Evolutionary conservation across 2,888 invertebrate species (phyloP).

Genomic region (Sesamia inferens): DNA sequence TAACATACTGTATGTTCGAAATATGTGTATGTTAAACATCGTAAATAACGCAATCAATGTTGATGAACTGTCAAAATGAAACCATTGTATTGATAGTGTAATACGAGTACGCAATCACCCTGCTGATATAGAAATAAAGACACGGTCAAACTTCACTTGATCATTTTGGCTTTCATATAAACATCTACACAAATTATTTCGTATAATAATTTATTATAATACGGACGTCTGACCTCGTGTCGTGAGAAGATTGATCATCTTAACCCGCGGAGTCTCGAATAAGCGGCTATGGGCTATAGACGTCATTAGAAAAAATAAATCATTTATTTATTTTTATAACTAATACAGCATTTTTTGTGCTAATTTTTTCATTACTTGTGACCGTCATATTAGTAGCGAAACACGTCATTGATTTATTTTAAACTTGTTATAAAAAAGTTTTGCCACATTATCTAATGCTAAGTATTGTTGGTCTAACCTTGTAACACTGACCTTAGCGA

Average conservation of each 20-base stretch:
- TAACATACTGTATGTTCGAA: too few relatives aligned
- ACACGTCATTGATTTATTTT: slow-evolving; percentile 38
- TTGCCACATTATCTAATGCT: slow-evolving; percentile 21
- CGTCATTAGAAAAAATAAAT: slow-evolving; percentile 40
- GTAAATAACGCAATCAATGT: too few relatives aligned
- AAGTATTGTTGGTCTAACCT: slow-evolving; percentile 49
- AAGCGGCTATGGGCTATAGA: not conserved
- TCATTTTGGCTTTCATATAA: slow-evolving; percentile 28
- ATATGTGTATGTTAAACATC: too few relatives aligned
- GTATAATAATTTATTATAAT: slow-evolving; percentile 44
- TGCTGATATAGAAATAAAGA: slow-evolving; percentile 23
- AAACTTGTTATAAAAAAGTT: slow-evolving; percentile 31
- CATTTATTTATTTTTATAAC: slow-evolving; percentile 24
- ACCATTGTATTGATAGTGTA: too few relatives aligned
- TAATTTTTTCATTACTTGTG: slow-evolving; percentile 1
- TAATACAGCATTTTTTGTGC: slow-evolving; percentile 19
- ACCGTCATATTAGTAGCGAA: slow-evolving; percentile 17
- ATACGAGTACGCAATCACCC: too few relatives aligned
- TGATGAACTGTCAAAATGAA: too few relatives aligned
- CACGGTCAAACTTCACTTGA: slow-evolving; percentile 19
- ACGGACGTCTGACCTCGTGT: slow-evolving; percentile 42
- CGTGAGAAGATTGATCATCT: slow-evolving; percentile 45
- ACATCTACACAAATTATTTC: slow-evolving; percentile 37
- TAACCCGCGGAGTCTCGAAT: slow-evolving; percentile 22
- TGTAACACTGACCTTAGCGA: slow-evolving; percentile 54